Percentiles rank a stretch among this genome's conserved stretches.
These are phyloP conservation scores for Hippocampus zosterae DNA, from an alignment of 2,113 vertebrate species.

Conservation along the genomic window DNA sequence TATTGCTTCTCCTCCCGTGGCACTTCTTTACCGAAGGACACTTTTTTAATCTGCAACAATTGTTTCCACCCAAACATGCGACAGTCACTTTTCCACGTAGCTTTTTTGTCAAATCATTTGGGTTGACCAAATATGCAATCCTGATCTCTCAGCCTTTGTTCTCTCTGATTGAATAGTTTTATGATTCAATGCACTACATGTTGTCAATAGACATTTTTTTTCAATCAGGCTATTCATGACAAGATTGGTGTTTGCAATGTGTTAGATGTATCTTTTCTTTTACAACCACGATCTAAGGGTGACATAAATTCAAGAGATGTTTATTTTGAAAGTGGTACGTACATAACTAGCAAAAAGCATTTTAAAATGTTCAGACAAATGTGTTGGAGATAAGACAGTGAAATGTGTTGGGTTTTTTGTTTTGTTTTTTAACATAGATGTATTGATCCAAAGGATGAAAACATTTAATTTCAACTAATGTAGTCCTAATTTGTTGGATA, in stretches of 20 bases:
- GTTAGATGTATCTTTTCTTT: conserved; percentile 76
- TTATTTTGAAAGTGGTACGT: conserved; percentile 79
- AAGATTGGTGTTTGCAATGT: conserved; percentile 76
- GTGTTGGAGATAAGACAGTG: conserved; percentile 80
- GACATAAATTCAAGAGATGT: conserved; percentile 83
- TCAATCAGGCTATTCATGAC: conserved; percentile 66
- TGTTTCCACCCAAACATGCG: neutral
- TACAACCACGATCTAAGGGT: conserved; percentile 72
- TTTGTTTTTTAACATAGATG: conserved; percentile 86
- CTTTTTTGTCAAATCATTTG: conserved; percentile 64
- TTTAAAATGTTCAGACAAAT: conserved; percentile 71
- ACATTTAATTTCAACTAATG: conserved; percentile 84
- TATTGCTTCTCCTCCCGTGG: conserved; percentile 6
- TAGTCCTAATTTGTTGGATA: conserved; percentile 97
- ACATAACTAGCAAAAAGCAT: conserved; percentile 88
- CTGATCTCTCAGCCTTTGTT: conserved; percentile 33
- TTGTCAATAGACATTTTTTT: conserved; percentile 45
- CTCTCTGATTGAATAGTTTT: conserved; percentile 39
- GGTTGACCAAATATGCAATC: conserved; percentile 10
- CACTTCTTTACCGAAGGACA: conserved; percentile 9
- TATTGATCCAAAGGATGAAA: conserved; percentile 88
- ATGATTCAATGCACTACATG: conserved; percentile 41
- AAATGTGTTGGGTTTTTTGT: conserved; percentile 76
- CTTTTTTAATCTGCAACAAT: neutral
- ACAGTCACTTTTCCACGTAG: conserved; percentile 21